phyloP scores from a whole-genome alignment of 2,113 vertebrate genomes.

The Neopipo cinnamomea region DNA sequence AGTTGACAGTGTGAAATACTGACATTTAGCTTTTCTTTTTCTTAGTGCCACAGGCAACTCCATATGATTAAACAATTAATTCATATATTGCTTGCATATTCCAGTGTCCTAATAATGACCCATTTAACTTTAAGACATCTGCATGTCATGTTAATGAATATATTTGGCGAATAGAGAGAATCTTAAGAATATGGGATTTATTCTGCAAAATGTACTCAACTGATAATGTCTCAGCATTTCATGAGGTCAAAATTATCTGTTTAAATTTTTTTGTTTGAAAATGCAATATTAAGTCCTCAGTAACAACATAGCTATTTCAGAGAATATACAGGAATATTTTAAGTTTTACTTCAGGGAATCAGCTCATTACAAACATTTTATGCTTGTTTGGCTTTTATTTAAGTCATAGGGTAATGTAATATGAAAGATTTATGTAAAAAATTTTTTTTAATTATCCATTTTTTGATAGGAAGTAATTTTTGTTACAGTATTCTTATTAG shows the following conservation, averaged over 20 bases:
- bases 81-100: neutral
- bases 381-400: neutral
- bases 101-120: neutral
- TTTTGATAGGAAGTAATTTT: neutral
- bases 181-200: neutral
- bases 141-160: neutral
- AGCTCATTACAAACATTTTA: neutral
- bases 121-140: neutral
- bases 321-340: neutral
- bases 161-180: neutral
- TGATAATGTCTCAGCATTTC: neutral
- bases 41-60: neutral
- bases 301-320: neutral
- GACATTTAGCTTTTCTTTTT: neutral
- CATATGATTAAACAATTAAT: neutral
- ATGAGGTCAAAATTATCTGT: neutral
- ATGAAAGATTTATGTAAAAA: neutral
- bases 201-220: neutral
- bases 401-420: neutral
- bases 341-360: neutral
- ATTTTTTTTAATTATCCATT: neutral
- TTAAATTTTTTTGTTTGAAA: neutral
- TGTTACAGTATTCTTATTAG: neutral
- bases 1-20: neutral
- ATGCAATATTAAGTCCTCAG: neutral